Evolutionary conservation across 2,888 invertebrate genomes (phyloP), one percentile per base, ranked within the genome.

Genomic region (Drosophila meridiana): DNA sequence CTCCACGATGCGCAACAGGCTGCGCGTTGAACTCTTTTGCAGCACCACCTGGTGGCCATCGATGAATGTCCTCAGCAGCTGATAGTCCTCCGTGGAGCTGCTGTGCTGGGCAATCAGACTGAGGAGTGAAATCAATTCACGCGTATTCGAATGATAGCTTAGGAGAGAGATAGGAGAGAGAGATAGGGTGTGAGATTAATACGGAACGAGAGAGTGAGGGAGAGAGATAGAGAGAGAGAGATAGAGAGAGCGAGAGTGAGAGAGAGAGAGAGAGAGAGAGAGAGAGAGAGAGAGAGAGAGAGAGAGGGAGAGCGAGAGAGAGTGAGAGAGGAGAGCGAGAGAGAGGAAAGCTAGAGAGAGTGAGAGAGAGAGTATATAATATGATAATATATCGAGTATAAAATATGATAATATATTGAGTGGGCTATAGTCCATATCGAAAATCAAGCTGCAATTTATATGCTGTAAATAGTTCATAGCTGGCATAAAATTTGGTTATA

Each of bases 1-100:
- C 93, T 97, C 97, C 32, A 96, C 92, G 3, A 96, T 95, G 87
- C 97, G 97, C 14, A 95, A 94, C 9, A 96, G 94, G 0, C 95
- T 94, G 64, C 96, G 93, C 62, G 95, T 94, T 0, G 95, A 94
- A 14, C 95, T 95, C 0, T 95, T 95, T 0, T 95, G 94, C 61
- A 97, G 93, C 43, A 94, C 93, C 32, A 4, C 1, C n/a, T 93
- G 90, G 91, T 96, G 94, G 50, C 90, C 87, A 0, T 94, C 92
- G 2, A 94, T 93, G 92, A 96, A 95, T 0, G 88, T 81, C 38
- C 94, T 91, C 82, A 94, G 92, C 74, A 92, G 90, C 28, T 89
- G 82, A 30, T 90, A 87, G 66, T 95, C 94, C 59, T 92, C 89
- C 32, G 90, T 73, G 8, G 91, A 92, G 38, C 92, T 93, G 92